phyloP scores from a whole-genome alignment of 2,888 invertebrate genomes.

The Ochropacha duplaris region DNA sequence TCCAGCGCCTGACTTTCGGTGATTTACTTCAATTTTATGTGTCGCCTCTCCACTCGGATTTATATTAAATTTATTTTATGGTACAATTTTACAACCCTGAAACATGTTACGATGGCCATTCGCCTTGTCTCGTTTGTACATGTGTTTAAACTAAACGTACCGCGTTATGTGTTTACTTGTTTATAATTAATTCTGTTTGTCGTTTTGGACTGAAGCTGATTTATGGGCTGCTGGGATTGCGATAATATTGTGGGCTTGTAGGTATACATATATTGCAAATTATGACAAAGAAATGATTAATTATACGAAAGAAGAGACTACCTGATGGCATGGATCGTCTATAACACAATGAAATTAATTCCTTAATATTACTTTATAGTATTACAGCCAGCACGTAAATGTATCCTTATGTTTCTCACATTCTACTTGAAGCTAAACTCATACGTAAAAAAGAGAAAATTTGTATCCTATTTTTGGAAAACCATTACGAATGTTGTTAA shows the following conservation, averaged over 20 bases:
- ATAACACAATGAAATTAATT: too few relatives aligned
- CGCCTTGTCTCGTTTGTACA: slow-evolving; percentile 48
- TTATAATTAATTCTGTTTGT: slow-evolving; percentile 5
- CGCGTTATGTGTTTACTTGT: slow-evolving; percentile 20
- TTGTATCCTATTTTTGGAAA: slow-evolving; percentile 19
- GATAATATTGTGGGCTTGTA: not conserved
- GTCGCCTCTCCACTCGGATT: slow-evolving; percentile 71
- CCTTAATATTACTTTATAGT: too few relatives aligned
- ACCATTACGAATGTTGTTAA: slow-evolving; percentile 27
- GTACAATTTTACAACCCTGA: slow-evolving; percentile 70
- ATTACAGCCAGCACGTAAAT: too few relatives aligned
- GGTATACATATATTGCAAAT: not conserved
- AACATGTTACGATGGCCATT: slow-evolving; percentile 67
- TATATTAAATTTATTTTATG: slow-evolving; percentile 80
- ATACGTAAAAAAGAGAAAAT: not conserved
- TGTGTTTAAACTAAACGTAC: slow-evolving; percentile 27
- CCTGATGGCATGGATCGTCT: too few relatives aligned
- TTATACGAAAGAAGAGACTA: not conserved
- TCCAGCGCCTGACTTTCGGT: slow-evolving; percentile 77
- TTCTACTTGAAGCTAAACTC: not conserved
- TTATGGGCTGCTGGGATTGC: not conserved
- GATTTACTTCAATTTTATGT: slow-evolving; percentile 82
- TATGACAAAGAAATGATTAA: not conserved
- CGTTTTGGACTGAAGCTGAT: slow-evolving; percentile 1
- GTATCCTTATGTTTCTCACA: not conserved